Evolutionary conservation across 2,888 invertebrate genomes (phyloP).

Genomic region (Orchesellides sinensis): DNA sequence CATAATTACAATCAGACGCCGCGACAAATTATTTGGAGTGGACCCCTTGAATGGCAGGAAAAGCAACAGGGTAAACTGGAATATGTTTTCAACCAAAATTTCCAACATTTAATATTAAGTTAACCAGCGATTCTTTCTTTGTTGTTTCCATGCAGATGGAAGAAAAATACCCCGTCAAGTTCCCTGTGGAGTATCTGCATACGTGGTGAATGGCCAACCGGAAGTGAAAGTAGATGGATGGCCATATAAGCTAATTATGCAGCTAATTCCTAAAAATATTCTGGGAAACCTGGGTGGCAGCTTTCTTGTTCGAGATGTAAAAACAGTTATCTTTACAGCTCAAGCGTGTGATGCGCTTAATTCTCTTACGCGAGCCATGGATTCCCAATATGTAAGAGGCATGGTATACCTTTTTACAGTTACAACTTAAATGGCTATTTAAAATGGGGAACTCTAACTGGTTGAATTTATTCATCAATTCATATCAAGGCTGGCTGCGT

Average conservation of each 20-base stretch:
- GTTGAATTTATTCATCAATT: slow-evolving; percentile 35
- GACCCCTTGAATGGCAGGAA: slow-evolving; percentile 94
- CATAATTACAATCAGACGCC: no score
- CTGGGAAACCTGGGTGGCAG: slow-evolving; percentile 93
- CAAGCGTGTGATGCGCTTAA: slow-evolving; percentile 92
- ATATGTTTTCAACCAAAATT: no score
- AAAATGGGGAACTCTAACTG: not conserved
- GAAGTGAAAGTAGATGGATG: slow-evolving; percentile 96
- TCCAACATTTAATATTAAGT: no score
- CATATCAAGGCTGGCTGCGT: slow-evolving; percentile 91
- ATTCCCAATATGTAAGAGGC: slow-evolving; percentile 93
- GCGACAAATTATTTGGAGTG: slow-evolving; percentile 85
- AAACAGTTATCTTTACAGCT: slow-evolving; percentile 93
- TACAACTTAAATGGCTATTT: no score
- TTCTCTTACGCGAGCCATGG: slow-evolving; percentile 94
- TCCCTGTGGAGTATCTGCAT: slow-evolving; percentile 84
- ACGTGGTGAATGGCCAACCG: slow-evolving; percentile 89
- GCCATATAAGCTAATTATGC: slow-evolving; percentile 95
- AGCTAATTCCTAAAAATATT: slow-evolving; percentile 94
- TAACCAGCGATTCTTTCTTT: not conserved
- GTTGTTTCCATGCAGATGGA: slow-evolving; percentile 79
- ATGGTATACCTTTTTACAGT: not conserved
- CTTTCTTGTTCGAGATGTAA: slow-evolving; percentile 89
- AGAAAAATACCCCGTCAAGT: slow-evolving; percentile 86
- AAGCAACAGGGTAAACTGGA: slow-evolving; percentile 85